Evolutionary conservation across 1,140 invertebrate species (phyloP), one percentile per base, ranked within the genome.

Genomic region (Papilio polyxenes): DNA sequence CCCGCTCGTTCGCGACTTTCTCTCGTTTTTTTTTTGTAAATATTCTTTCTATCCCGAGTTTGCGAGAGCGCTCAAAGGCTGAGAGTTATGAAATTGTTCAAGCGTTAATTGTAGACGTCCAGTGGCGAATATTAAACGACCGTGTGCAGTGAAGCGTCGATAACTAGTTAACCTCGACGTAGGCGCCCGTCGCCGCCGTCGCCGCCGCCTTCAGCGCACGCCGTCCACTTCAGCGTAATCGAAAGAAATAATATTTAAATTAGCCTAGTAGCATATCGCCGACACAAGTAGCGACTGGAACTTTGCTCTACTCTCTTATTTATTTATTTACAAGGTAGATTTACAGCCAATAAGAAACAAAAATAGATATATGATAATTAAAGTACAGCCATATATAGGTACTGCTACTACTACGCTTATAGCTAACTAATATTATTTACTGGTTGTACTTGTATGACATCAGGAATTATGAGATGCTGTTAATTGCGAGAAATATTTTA

Each of bases 21-120:
- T 13, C 31, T 89, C 89, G 87, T 91, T 31, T 87, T 89, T 88
- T 92, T 88, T 89, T 89, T 92, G 88, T 91, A 89, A 90, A 89
- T 88, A 89, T 89, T 90, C 85, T 89, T 92, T 89, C 87, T 31
- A 31, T 86, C 85, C 83, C 75, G 89, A 89, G 88, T 89, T 89
- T 83, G 83, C 81, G 81, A 79, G 77, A 79, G 77, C 86, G 90
- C 90, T 93, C 92, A 92, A 93, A 93, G 91, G 91, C 91, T 88
- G 87, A 88, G 89, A 93, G 92, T 93, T 93, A 91, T 92, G 90
- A 92, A 92, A 91, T 92, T 91, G 91, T 93, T 93, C 83, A 84
- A 92, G 90, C 92, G 91, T 92, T 91, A 92, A 93, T 91, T 92
- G 91, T 92, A 92, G 92, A 92, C 88, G 92, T 87, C 92, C 92